Evolutionary conservation across 2,797 vertebrate genomes (phyloP).

Genomic region (Sus cebifrons): DNA sequence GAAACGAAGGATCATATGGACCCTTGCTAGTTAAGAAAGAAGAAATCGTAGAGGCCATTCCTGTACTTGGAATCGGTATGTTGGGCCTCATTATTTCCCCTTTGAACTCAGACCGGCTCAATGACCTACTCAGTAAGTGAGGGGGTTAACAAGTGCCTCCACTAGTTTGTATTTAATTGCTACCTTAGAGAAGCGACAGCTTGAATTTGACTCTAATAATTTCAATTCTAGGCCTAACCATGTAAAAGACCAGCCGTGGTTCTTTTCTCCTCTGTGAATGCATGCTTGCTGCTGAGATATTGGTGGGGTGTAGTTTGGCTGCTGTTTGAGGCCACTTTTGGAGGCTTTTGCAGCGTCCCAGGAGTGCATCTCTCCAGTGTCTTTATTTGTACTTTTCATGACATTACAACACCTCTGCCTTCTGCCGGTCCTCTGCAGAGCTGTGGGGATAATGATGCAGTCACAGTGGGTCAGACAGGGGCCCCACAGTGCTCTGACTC

Average conservation of each 20-base stretch:
- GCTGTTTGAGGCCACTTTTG: slow-evolving; percentile 62
- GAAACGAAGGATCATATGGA: background rate
- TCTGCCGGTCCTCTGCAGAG: background rate
- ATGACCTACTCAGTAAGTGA: background rate
- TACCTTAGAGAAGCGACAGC: slow-evolving; percentile 5
- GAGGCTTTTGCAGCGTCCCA: slow-evolving; percentile 70
- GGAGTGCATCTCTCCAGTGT: slow-evolving; percentile 60
- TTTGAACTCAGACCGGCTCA: slow-evolving; percentile 25
- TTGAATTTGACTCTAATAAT: slow-evolving; percentile 1
- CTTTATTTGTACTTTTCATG: slow-evolving; percentile 8
- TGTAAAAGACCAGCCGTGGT: background rate
- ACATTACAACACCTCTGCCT: background rate
- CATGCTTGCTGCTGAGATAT: slow-evolving; percentile 71
- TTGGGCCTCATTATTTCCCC: background rate
- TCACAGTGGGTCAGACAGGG: background rate
- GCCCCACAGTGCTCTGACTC: background rate
- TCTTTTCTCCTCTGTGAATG: slow-evolving; percentile 25
- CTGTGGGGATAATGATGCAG: background rate
- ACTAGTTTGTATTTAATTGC: slow-evolving; percentile 28
- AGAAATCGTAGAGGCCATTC: background rate
- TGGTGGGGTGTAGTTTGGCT: slow-evolving; percentile 20
- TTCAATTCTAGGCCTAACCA: slow-evolving; percentile 62
- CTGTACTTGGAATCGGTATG: background rate
- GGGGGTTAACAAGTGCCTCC: slow-evolving; percentile 15
- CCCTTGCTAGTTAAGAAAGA: slow-evolving; percentile 5